Base-by-base conservation (phyloP, 1,140 invertebrate species). In the Anoplolepis gracilipes region DNA sequence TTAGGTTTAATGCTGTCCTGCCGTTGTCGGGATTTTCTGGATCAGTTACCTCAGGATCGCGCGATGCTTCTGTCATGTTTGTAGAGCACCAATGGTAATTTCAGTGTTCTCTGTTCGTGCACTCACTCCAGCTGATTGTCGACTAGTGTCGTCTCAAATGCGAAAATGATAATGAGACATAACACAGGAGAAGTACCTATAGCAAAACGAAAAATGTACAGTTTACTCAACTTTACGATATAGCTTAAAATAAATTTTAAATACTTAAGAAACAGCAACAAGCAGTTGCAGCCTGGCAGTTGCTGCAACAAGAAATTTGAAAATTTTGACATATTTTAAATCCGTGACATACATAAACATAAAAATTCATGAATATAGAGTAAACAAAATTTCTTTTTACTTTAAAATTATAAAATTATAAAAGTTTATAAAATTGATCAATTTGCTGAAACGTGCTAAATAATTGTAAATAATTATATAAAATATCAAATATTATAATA, bases 21-120 rank as follows among this genome's bases (percentile, higher is more conserved):
- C 79, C 85, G 28, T 86, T 90, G 57, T 90, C 88, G 16, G 86
- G 67, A 55, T 81, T 90, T 76, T 90, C 89, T n/a, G 79, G 39
- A 65, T 90, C 89, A 64, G 86, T 73, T 16, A 90, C 70, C 8
- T 90, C 88, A 19, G 88, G 76, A 28, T 90, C 89, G 16, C 86
- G 85, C 33, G 88, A 88, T 69, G 89, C 42, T 16, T 90, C 88
- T 42, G 88, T 90, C 89, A 90, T 90, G 79, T 85, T 88, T 69
- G 13, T 46, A 46, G 36, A 46, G 53, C 62, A 53, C 77, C 67
- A 70, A n/a, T 55, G 28, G 64, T 22, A 76, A 36, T 70, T 28
- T 70, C 22, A 46, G 13, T 84, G 22, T 64, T 65, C 13, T 65
- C 33, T 39, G n/a, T 19, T 84, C 16, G 72, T 77, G 8, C 13